Conservation (phyloP, 2,888 invertebrate species). For the Choreutis nemorana region DNA sequence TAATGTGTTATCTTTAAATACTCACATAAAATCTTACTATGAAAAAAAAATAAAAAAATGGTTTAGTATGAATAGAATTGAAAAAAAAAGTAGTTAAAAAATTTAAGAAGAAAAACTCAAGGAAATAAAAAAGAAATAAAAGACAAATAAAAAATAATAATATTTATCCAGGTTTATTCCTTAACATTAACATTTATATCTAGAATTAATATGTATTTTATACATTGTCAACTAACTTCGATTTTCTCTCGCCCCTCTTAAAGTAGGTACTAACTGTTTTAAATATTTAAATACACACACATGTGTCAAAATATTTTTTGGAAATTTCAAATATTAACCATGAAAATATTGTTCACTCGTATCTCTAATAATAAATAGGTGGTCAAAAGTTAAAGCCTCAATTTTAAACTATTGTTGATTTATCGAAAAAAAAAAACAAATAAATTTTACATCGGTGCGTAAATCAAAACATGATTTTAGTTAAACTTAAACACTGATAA, state of each 20-base stretch:
- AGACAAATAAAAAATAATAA: conserved; percentile 51
- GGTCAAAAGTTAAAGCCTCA: conserved; percentile 42
- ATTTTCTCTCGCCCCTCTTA: conserved; percentile 39
- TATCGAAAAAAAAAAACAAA: conserved; percentile 18
- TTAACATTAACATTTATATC: conserved; percentile 58
- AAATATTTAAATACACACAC: conserved; percentile 14
- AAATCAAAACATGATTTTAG: too few relatives aligned
- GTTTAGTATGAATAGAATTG: too few relatives aligned
- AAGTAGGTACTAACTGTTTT: too few relatives aligned
- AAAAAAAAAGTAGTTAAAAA: not conserved
- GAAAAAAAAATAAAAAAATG: conserved; percentile 10
- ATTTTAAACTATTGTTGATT: conserved; percentile 20
- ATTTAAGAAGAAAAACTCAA: conserved; percentile 9
- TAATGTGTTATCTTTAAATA: conserved; percentile 2
- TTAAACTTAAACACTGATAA: too few relatives aligned
- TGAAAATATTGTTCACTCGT: conserved; percentile 14
- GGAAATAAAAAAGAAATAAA: conserved; percentile 35
- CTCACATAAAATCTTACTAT: not conserved
- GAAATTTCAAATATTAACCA: conserved; percentile 4
- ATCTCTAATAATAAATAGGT: conserved; percentile 27
- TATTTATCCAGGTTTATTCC: conserved; percentile 64
- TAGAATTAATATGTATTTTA: conserved; percentile 56
- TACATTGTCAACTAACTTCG: conserved; percentile 55
- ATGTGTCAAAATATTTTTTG: conserved; percentile 13
- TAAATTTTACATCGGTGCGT: too few relatives aligned